Percentiles rank a stretch among this genome's conserved stretches.
These are phyloP conservation scores for Papilio xuthus DNA, from an alignment of 1,140 invertebrate species.

Conservation along the genomic window DNA sequence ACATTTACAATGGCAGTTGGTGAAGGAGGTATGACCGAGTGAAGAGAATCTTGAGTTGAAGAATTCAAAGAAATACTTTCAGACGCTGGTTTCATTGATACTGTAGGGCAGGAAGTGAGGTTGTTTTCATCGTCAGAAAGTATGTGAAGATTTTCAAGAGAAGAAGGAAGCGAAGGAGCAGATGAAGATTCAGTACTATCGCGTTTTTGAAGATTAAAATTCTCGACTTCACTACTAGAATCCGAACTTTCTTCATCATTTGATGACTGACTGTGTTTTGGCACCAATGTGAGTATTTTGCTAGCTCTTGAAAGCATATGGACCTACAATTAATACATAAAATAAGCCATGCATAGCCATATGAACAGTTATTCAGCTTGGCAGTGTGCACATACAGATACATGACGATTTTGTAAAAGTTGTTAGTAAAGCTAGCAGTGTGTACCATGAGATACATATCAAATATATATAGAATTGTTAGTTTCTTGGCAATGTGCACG, in stretches of 20 bases:
- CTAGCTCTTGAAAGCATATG: conserved; percentile 45
- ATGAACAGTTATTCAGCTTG: conserved; percentile 35
- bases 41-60: conserved; percentile 43
- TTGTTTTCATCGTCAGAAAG: conserved; percentile 46
- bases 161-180: conserved; percentile 44
- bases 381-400: conserved; percentile 35
- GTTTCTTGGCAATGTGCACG: conserved; percentile 40
- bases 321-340: conserved; percentile 38
- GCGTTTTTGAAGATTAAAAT: conserved; percentile 44
- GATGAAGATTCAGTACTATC: conserved; percentile 43
- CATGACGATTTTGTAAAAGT: conserved; percentile 37
- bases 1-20: conserved; percentile 39
- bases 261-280: conserved; percentile 45
- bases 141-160: conserved; percentile 48
- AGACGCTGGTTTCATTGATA: conserved; percentile 43
- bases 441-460: conserved; percentile 32
- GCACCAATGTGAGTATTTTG: conserved; percentile 45
- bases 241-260: conserved; percentile 47
- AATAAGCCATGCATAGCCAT: conserved; percentile 38
- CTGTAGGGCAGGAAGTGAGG: conserved; percentile 43
- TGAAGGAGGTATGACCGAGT: conserved; percentile 39
- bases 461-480: conserved; percentile 24
- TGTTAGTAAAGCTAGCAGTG: conserved; percentile 39
- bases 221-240: conserved; percentile 44
- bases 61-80: conserved; percentile 45